These are phyloP conservation scores for Galemys pyrenaicus DNA, from an alignment of 2,113 vertebrate genomes.

Conservation along the genomic window DNA sequence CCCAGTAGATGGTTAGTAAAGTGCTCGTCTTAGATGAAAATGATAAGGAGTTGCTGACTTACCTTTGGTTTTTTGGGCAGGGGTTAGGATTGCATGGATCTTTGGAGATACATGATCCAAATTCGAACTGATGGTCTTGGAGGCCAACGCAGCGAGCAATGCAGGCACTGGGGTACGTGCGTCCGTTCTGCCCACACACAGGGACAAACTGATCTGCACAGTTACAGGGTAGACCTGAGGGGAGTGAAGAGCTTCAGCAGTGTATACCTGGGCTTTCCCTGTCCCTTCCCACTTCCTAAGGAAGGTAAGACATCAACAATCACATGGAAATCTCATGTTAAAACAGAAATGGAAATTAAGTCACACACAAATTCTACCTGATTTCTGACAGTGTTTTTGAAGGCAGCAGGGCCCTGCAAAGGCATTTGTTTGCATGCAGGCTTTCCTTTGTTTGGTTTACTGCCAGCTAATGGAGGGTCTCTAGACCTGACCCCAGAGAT, in stretches of 20 bases:
- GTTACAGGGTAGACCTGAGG: conserved; percentile 93
- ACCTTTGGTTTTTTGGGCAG: conserved; percentile 94
- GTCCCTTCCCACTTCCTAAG: not conserved
- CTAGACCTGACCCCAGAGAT: not conserved
- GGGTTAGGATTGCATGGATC: conserved; percentile 92
- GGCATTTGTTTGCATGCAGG: not conserved
- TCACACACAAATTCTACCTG: not conserved
- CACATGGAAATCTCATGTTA: not conserved
- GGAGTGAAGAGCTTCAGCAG: conserved; percentile 29
- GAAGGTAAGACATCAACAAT: not conserved
- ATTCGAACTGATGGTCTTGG: conserved; percentile 94
- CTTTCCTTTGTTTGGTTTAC: conserved; percentile 13
- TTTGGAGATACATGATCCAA: conserved; percentile 91
- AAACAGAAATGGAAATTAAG: not conserved
- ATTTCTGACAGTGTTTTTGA: not conserved
- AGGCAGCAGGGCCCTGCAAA: not conserved
- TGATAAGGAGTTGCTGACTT: conserved; percentile 55
- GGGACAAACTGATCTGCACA: conserved; percentile 96
- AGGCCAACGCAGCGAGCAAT: conserved; percentile 96
- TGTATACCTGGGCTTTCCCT: too few relatives aligned
- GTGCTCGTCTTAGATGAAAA: not conserved
- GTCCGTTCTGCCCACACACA: conserved; percentile 95
- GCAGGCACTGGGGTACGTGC: conserved; percentile 96
- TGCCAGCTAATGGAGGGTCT: not conserved
- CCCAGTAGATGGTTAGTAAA: not conserved